Evolutionary conservation across 2,113 vertebrate genomes (phyloP).

Genomic region (Mobula birostris): DNA sequence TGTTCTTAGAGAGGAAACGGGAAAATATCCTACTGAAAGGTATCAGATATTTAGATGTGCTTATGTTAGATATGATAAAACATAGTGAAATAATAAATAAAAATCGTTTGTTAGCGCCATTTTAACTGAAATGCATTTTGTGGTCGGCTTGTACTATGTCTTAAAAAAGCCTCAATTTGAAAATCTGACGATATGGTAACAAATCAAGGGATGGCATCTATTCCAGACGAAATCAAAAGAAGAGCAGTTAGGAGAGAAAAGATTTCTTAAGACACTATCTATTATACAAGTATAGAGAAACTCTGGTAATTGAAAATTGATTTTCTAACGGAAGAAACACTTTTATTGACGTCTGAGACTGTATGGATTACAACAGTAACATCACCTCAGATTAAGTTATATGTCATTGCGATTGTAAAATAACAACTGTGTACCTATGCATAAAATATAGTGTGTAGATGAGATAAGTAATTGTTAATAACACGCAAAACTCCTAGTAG

Average conservation of each 20-base stretch:
- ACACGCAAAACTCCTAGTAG: background rate
- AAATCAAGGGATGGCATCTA: background rate
- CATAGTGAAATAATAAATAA: background rate
- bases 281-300: slow-evolving; percentile 13
- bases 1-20: background rate
- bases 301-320: slow-evolving; percentile 32
- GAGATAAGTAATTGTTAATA: background rate
- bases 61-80: background rate
- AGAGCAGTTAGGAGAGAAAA: slow-evolving; percentile 14
- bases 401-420: slow-evolving; percentile 29
- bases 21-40: background rate
- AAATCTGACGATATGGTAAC: background rate
- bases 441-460: background rate
- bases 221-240: slow-evolving; percentile 7
- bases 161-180: background rate
- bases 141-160: background rate
- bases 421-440: slow-evolving; percentile 22
- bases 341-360: slow-evolving; percentile 29
- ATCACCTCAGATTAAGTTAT: slow-evolving; percentile 21
- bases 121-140: background rate
- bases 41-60: background rate
- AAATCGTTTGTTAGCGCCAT: background rate
- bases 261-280: slow-evolving; percentile 18
- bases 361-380: slow-evolving; percentile 18
- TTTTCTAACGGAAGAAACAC: slow-evolving; percentile 18